These are phyloP conservation scores for Drosophila repleta DNA, from an alignment of 1,140 invertebrate genomes.

Conservation along the genomic window DNA sequence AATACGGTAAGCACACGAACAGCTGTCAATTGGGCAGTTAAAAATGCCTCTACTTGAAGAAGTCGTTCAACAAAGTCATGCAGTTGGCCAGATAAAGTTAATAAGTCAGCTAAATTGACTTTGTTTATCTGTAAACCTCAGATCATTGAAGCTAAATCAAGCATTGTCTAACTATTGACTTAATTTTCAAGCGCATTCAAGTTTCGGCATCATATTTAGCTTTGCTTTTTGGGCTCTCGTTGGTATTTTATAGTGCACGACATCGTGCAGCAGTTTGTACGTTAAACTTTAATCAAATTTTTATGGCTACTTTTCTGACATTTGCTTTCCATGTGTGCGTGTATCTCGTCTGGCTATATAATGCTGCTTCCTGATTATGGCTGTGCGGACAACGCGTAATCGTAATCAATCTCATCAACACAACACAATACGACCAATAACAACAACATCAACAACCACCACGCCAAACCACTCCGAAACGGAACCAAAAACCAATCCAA, in stretches of 20 bases:
- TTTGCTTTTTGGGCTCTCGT: background rate
- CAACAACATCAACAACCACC: background rate
- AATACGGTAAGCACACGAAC: slow-evolving; percentile 87
- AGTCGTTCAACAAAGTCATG: background rate
- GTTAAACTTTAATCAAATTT: slow-evolving; percentile 79
- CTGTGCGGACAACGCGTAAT: slow-evolving; percentile 55
- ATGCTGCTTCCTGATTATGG: slow-evolving; percentile 24
- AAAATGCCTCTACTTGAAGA: background rate
- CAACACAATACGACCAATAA: slow-evolving; percentile 59
- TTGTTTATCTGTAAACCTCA: too few relatives aligned
- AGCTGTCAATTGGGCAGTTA: too few relatives aligned
- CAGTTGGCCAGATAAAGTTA: background rate
- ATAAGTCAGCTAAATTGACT: too few relatives aligned
- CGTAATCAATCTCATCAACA: slow-evolving; percentile 80
- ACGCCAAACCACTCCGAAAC: slow-evolving; percentile 15
- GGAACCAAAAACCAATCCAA: slow-evolving; percentile 59
- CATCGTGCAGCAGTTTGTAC: slow-evolving; percentile 37
- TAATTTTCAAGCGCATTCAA: slow-evolving; percentile 1
- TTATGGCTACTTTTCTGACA: slow-evolving; percentile 67
- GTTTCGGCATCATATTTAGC: background rate
- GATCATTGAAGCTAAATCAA: background rate
- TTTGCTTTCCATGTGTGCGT: slow-evolving; percentile 74
- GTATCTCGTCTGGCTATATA: slow-evolving; percentile 34
- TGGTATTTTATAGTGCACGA: slow-evolving; percentile 35
- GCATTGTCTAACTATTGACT: background rate